Evolutionary conservation across 1,140 invertebrate species (phyloP), one percentile per base, ranked within the genome.

Genomic region (Sycobia sp.): DNA sequence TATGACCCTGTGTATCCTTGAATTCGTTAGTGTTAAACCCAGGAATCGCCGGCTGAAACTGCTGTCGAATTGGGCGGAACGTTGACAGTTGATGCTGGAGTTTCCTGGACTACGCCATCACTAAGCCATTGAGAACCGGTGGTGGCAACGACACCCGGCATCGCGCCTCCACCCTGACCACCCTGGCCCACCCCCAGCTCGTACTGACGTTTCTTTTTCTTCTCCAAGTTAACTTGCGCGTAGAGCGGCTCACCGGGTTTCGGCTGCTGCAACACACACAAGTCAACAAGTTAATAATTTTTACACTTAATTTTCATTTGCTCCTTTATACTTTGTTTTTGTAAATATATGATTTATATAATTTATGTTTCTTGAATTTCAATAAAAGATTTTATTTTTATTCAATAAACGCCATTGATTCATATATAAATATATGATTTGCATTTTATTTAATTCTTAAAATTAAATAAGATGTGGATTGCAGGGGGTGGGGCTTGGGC

Each of bases 191-290:
- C 76, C 71, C 82, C 74, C 79, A 82, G 75, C 72, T 83, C 83
- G 71, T 80, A 83, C 72, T 86, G 86, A 60, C 87, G 84, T 75
- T 87, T 88, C 72, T 88, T 87, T 78, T 91, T 91, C 82, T 89
- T 90, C 76, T 90, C 89, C 78, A 90, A 85, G 76, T 91, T 91
- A 68, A 91, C 90, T 84, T 91, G 89, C 75, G 90, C 90, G 80
- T 91, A 91, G 39, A 91, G 83, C 68, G 90, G 90, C 81, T 91
- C 89, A 71, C 85, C 85, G 67, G 85, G 82, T 80, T 85, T 85
- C 69, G 84, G 79, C 81, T 85, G 83, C 81, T 86, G 78, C 74
- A 84, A 84, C 78, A 83, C 74, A 81, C 74, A 72, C 76, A 79
- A 78, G 76, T 68, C 77, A 78, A 79, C 77, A 18, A 25, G 25